These are phyloP conservation scores for Matsumurasca onukii DNA, from an alignment of 1,140 invertebrate species.

Conservation along the genomic window DNA sequence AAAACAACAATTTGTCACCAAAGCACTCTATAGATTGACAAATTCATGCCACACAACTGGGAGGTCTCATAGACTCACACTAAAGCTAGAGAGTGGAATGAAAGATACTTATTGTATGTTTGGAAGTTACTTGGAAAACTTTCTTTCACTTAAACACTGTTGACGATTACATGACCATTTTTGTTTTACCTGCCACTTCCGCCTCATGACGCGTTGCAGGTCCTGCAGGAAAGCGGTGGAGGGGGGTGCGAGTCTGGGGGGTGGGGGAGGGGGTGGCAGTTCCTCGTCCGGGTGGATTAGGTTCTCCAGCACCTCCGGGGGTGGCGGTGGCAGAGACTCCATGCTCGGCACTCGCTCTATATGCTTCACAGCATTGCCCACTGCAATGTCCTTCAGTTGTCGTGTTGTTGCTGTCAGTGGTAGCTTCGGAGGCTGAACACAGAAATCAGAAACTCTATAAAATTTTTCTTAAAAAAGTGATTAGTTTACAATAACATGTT, in stretches of 20 bases:
- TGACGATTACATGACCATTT: too few species aligned
- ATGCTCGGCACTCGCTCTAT: constrained; percentile 54
- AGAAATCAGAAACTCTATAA: too few species aligned
- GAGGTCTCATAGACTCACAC: too few species aligned
- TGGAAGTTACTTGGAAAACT: too few species aligned
- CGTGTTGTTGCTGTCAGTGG: constrained; percentile 87
- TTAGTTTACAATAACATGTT: too few species aligned
- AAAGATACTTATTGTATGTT: too few species aligned
- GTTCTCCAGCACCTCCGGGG: constrained; percentile 65
- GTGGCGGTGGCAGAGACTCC: constrained; percentile 74
- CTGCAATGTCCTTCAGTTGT: constrained; percentile 55
- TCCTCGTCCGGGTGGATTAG: constrained; percentile 26
- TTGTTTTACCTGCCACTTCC: constrained; percentile 81
- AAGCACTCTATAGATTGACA: too few species aligned
- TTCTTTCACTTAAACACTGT: too few species aligned
- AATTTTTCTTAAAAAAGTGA: too few species aligned
- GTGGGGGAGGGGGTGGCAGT: constrained; percentile 51
- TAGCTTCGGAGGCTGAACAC: constrained; percentile 84
- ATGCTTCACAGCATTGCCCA: not conserved
- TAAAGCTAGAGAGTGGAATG: too few species aligned
- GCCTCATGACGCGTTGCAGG: constrained; percentile 86
- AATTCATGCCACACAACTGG: too few species aligned
- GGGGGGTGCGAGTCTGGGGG: constrained; percentile 62
- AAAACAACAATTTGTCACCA: too few species aligned
- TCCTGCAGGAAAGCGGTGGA: constrained; percentile 79